phyloP scores from a whole-genome alignment of 2,113 vertebrate genomes.

The Genyomyrus donnyi region DNA sequence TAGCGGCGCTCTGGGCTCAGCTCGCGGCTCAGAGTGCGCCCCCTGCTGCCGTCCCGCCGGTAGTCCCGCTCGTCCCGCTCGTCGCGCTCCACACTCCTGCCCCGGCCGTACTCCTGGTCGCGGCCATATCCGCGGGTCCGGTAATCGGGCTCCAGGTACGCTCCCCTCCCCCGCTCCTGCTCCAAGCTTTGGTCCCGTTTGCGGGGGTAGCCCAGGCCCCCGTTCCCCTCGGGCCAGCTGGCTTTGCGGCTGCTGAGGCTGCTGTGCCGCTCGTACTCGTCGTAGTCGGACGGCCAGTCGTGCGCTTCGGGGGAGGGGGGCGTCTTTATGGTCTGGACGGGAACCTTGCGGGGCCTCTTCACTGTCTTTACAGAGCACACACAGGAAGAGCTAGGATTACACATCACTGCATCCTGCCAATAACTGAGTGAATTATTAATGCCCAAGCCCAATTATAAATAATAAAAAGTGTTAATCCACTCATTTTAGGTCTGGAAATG shows the following conservation, averaged over 20 bases:
- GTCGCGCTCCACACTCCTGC: constrained; percentile 48
- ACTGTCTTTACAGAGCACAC: constrained; percentile 62
- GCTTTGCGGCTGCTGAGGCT: constrained; percentile 62
- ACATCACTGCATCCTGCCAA: neutral
- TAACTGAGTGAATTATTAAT: neutral
- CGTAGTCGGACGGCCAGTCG: constrained; percentile 64
- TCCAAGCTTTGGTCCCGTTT: constrained; percentile 61
- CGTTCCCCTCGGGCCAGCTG: constrained; percentile 65
- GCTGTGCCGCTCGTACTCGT: constrained; percentile 67
- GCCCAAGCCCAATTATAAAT: neutral
- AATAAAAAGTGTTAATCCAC: neutral
- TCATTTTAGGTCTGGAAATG: neutral
- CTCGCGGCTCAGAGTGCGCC: constrained; percentile 58
- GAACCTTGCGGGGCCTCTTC: constrained; percentile 78
- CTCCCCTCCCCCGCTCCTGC: constrained; percentile 30
- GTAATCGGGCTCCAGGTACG: constrained; percentile 55
- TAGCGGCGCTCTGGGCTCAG: constrained; percentile 61
- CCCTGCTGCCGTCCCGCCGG: constrained; percentile 55
- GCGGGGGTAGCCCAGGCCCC: constrained; percentile 64
- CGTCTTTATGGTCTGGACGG: constrained; percentile 52
- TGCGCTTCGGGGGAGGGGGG: constrained; percentile 63
- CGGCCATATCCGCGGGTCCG: constrained; percentile 47
- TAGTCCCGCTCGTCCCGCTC: constrained; percentile 49
- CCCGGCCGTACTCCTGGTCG: constrained; percentile 46
- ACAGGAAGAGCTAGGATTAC: constrained; percentile 17